Evolutionary conservation across 2,113 vertebrate genomes (phyloP).

Genomic region (Chloebia gouldiae): DNA sequence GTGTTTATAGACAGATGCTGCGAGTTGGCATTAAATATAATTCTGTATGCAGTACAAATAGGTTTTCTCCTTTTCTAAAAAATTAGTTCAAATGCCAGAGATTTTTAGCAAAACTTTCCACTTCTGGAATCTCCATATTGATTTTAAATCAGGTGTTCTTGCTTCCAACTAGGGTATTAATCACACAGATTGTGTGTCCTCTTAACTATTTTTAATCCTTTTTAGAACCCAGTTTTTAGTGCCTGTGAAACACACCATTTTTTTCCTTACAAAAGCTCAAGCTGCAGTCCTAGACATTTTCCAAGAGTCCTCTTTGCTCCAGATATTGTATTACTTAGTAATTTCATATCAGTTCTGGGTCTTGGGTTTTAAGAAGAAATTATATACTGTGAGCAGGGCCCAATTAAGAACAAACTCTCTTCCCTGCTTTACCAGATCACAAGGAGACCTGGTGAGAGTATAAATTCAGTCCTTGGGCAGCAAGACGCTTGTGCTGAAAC

Average conservation of each 20-base stretch:
- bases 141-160: neutral
- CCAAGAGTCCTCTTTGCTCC: neutral
- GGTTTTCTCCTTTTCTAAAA: neutral
- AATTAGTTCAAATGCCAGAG: neutral
- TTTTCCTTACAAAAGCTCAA: neutral
- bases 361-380: neutral
- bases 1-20: neutral
- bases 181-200: neutral
- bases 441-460: neutral
- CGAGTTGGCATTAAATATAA: neutral
- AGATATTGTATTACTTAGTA: neutral
- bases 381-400: neutral
- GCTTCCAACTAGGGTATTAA: neutral
- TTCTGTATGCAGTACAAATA: neutral
- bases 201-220: neutral
- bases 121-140: neutral
- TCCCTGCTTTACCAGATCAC: neutral
- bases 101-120: neutral
- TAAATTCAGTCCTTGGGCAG: neutral
- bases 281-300: neutral
- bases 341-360: neutral
- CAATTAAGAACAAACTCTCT: neutral
- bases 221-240: neutral
- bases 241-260: fast-evolving
- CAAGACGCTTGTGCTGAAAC: neutral